Evolutionary conservation across 2,113 vertebrate species (phyloP), one percentile per base, ranked within the genome.

Genomic region (Geococcyx californianus): DNA sequence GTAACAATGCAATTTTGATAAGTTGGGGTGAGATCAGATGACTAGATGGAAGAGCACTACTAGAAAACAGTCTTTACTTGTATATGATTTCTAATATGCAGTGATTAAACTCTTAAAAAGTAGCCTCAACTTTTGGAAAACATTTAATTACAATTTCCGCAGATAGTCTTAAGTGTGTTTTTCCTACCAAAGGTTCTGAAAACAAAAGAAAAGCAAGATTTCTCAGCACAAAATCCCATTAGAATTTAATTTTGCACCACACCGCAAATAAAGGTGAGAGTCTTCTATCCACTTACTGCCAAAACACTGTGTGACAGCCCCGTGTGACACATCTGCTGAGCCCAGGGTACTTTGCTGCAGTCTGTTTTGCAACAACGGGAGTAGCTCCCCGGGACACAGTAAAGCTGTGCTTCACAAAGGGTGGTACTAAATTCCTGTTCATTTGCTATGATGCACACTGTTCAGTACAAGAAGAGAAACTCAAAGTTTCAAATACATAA

Each of bases 371-470:
- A 85, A 44, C 36, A 59, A 69, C 80, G 18, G 36, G 2, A 63
- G 55, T 16, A 70, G 33, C 59, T 63, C 54, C 29, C 38, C 59
- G 8, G 1, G 36, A 36, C 38, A 80, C 15, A 67, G 16, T 28
- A 85, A 69, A 84, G 33, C 55, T 77, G 14, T n/a, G 76, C 67
- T 70, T 60, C 70, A 84, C n/a, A 58, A 58, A 76, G 68, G 67
- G 19, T 8, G 19, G 38, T 49, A 23, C 66, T 11, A 18, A 59
- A 52, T 62, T 77, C 75, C 34, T 9, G 33, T 36, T 29, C 47
- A 36, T 40, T 45, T 4, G 0, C 6, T 28, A 45, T 1, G 33
- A 67, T 23, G 31, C 44, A 56, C 5, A 1, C 16, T 10, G 42
- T 36, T 62, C 67, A 67, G 51, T 42, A 66, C 2, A 1, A 80